phyloP scores from a whole-genome alignment of 2,888 invertebrate genomes.

The Calephelis perditalis region DNA sequence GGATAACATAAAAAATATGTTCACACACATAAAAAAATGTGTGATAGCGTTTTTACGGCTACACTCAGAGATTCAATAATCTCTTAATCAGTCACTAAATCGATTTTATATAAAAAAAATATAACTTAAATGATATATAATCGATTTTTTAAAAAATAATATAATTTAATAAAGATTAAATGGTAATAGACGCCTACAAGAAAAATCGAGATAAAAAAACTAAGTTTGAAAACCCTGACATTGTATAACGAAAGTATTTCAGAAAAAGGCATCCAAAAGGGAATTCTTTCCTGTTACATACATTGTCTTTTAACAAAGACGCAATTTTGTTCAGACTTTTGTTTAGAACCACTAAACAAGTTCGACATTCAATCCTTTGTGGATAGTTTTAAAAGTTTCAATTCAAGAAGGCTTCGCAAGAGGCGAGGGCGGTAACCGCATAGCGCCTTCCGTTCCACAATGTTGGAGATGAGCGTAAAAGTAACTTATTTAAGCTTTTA shows the following conservation, averaged over 20 bases:
- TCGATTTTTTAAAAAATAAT: no score
- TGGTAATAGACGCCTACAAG: no score
- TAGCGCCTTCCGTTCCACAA: conserved; percentile 26
- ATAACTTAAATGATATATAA: no score
- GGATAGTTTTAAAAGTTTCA: conserved; percentile 59
- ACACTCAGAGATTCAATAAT: no score
- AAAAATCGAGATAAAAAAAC: no score
- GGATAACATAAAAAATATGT: no score
- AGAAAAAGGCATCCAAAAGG: neutral
- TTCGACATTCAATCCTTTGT: conserved; percentile 71
- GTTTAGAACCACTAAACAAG: conserved; percentile 66
- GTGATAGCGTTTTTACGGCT: no score
- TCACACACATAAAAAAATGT: no score
- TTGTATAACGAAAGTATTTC: conserved; percentile 3
- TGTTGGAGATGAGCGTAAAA: conserved; percentile 40
- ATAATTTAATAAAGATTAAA: no score
- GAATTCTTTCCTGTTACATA: conserved; percentile 19
- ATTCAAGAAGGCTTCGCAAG: conserved; percentile 28
- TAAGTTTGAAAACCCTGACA: neutral
- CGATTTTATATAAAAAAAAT: no score
- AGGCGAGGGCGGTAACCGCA: conserved; percentile 18
- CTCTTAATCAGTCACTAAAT: no score
- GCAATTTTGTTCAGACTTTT: conserved; percentile 55
- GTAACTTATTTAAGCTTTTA: conserved; percentile 18
- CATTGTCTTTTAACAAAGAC: conserved; percentile 36